These are phyloP conservation scores for Adineta ricciae DNA, from an alignment of 2,888 invertebrate species.

Conservation along the genomic window DNA sequence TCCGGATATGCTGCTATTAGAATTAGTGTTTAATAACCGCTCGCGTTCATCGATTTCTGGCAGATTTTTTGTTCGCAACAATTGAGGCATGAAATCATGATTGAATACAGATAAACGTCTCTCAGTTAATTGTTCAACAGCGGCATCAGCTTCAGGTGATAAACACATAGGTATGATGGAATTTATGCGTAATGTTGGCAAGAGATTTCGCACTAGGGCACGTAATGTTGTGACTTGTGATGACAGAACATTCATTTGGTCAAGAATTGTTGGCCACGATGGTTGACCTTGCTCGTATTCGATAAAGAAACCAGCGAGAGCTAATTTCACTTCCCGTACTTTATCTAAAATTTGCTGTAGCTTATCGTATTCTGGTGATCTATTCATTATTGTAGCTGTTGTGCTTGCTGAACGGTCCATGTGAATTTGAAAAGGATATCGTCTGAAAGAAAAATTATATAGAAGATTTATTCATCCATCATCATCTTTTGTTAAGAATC, in stretches of 20 bases:
- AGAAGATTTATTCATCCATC: background rate
- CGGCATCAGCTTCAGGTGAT: background rate
- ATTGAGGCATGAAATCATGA: conserved; percentile 32
- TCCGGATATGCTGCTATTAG: background rate
- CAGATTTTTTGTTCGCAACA: conserved; percentile 30
- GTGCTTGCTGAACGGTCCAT: background rate
- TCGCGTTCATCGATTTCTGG: conserved; percentile 32
- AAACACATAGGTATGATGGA: background rate
- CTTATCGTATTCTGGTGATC: background rate
- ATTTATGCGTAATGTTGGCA: background rate
- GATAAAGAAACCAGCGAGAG: background rate
- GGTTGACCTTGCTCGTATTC: conserved; percentile 1
- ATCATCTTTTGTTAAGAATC: background rate
- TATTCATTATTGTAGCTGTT: background rate
- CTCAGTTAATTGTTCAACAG: conserved; percentile 20
- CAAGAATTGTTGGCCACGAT: conserved; percentile 7
- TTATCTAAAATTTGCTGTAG: background rate
- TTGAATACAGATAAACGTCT: conserved; percentile 29
- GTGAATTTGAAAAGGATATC: background rate
- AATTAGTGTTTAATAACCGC: background rate
- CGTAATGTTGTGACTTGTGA: background rate
- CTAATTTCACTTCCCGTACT: background rate
- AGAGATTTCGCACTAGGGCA: background rate
- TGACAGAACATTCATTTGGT: conserved; percentile 16
- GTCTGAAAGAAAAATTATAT: background rate